Evolutionary conservation across 2,888 invertebrate genomes (phyloP).

Genomic region (Corbicula japonica): DNA sequence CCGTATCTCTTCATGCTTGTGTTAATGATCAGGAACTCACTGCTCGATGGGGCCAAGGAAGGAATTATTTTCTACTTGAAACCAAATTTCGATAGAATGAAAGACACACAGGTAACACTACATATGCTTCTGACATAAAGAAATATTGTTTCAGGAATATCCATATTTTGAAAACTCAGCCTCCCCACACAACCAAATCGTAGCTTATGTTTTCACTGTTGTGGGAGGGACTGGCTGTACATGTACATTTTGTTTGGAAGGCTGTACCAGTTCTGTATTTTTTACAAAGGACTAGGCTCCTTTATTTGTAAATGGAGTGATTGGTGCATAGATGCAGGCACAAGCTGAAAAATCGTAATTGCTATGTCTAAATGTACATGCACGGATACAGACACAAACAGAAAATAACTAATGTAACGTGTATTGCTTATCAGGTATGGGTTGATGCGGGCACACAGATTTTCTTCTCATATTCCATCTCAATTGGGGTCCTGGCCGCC

Average conservation of each 20-base stretch:
- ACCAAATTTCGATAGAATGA: slow-evolving; percentile 51
- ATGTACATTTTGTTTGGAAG: neutral
- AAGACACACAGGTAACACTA: slow-evolving; percentile 34
- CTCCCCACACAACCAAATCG: neutral
- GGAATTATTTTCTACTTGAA: slow-evolving; percentile 57
- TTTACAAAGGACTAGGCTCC: neutral
- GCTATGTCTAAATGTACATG: neutral
- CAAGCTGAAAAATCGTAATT: neutral
- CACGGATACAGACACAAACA: neutral
- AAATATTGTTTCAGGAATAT: neutral
- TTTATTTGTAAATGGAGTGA: neutral
- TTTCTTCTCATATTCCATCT: slow-evolving; percentile 54
- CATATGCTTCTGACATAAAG: neutral
- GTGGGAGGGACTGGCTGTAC: neutral
- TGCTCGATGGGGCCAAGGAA: slow-evolving; percentile 54
- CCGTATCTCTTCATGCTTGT: slow-evolving; percentile 58
- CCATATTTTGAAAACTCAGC: no score
- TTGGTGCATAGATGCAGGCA: neutral
- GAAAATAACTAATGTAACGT: neutral
- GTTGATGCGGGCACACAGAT: slow-evolving; percentile 56
- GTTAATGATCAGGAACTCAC: slow-evolving; percentile 51
- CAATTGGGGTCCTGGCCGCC: slow-evolving; percentile 41
- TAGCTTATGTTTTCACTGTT: neutral
- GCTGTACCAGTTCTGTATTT: neutral
- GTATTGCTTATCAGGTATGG: slow-evolving; percentile 43